Base-by-base conservation (phyloP, 2,797 vertebrate genomes). In the Oreochromis mossambicus region DNA sequence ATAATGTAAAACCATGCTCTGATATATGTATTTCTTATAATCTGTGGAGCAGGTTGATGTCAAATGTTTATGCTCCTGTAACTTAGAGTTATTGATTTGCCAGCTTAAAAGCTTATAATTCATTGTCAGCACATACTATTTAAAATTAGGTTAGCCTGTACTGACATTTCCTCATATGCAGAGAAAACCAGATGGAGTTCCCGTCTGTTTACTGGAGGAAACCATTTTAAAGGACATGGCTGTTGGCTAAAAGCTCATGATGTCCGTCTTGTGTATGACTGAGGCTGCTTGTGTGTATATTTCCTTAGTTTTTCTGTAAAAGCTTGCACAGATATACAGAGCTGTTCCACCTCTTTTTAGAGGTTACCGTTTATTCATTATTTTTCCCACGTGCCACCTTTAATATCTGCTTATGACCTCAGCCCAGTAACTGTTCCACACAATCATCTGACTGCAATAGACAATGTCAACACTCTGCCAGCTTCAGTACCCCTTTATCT, bases 391-490 rank as follows among this genome's bases (percentile, higher is more conserved):
- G 1, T 26, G 10, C 36, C 4, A 56, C 12, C 61, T 32, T 78
- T 80, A 2, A 58, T 88, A 79, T 83, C 56, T 85, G 29, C 78
- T 63, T 13, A 5, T 77, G 73, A 86, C 79, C 78, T 79, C 21
- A 10, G 84, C 84, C 79, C 82, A 83, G 81, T 84, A 83, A 89
- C 86, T 87, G 79, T 79, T 82, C 61, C n/a, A 36, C 24, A 5
- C 56, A 77, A 83, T 87, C 88, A 82, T 86, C 86, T 84, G 80
- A 90, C 85, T 85, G 78, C 55, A 82, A 38, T 83, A 75, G 63
- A 52, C 66, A 58, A 78, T 81, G 29, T 58, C 61, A 54, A 7
- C 55, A 38, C 58, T 55, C 54, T 80, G 80, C 78, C 77, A 88
- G 14, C 68, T 68, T 38, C 29, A 58, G 50, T n/a, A 52, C 24